Evolutionary conservation across 92 coral and sea anemone genomes (phyloP).

Genomic region (Paramuricea clavata): DNA sequence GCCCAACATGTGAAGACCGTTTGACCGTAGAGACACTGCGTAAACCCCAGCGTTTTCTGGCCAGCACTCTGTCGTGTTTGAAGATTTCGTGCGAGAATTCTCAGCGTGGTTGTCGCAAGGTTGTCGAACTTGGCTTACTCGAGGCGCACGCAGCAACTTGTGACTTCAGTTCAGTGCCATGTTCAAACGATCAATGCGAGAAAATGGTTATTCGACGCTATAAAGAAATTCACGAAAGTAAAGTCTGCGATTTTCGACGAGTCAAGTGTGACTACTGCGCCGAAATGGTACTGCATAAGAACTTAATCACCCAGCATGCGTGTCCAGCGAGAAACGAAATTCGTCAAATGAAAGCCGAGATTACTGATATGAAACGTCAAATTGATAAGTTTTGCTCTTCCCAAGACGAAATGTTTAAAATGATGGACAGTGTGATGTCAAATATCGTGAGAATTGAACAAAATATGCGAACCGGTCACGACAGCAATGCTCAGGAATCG

Average conservation of each 20-base stretch:
- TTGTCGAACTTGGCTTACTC: background rate
- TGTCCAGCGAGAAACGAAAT: background rate
- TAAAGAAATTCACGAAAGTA: background rate
- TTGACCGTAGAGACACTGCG: background rate
- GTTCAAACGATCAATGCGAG: conserved; percentile 32
- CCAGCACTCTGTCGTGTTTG: background rate
- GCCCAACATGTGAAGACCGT: background rate
- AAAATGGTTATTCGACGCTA: background rate
- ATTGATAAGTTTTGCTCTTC: background rate
- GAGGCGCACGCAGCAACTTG: conserved; percentile 10
- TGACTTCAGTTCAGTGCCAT: conserved; percentile 11
- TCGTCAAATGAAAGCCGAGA: background rate
- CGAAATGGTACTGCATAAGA: background rate
- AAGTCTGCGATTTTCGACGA: background rate
- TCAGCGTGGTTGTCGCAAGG: background rate
- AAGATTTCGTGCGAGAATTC: conserved; percentile 3
- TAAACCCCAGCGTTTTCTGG: background rate
- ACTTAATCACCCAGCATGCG: background rate
- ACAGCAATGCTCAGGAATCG: no score
- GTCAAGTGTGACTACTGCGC: background rate
- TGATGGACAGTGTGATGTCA: no score
- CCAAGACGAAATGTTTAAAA: no score
- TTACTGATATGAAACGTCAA: no score
- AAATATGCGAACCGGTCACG: background rate
- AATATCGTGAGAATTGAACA: background rate